phyloP scores from a whole-genome alignment of 30 jellyfish, hydroid and myxozoan species.

The Turritopsis dohrnii region DNA sequence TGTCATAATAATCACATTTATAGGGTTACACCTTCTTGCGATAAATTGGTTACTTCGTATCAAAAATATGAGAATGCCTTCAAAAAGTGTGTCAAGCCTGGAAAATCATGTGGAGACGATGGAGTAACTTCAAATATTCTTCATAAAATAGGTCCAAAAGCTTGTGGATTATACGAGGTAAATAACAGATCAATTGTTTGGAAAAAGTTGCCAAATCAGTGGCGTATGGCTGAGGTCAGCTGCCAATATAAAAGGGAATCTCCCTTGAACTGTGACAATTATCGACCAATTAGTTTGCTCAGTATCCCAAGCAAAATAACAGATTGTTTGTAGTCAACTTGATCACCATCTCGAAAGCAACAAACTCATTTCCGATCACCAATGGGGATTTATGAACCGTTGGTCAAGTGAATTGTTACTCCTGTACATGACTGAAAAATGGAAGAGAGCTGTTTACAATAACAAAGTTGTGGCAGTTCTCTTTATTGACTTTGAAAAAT shows the following conservation, averaged over 20 bases:
- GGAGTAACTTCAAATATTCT: neutral
- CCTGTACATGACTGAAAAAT: neutral
- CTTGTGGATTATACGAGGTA: neutral
- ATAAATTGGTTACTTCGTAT: neutral
- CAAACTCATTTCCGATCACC: neutral
- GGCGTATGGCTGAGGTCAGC: neutral
- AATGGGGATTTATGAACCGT: neutral
- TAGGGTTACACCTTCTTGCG: neutral
- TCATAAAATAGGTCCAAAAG: neutral
- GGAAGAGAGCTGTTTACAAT: neutral
- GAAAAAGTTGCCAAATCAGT: neutral
- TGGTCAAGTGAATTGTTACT: neutral
- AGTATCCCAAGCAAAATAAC: slow-evolving; percentile 42
- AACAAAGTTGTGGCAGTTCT: neutral
- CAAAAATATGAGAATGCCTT: neutral
- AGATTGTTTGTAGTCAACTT: slow-evolving; percentile 27
- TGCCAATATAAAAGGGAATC: slow-evolving; percentile 26
- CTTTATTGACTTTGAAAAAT: neutral
- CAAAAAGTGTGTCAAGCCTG: neutral
- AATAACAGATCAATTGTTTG: neutral
- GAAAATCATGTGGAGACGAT: neutral
- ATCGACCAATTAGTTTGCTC: slow-evolving; percentile 33
- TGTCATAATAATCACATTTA: neutral
- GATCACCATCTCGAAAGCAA: slow-evolving; percentile 41
- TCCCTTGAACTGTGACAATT: slow-evolving; percentile 28